Evolutionary conservation across 2,888 invertebrate genomes (phyloP), one percentile per base, ranked within the genome.

Genomic region (Drosophila neonasuta): DNA sequence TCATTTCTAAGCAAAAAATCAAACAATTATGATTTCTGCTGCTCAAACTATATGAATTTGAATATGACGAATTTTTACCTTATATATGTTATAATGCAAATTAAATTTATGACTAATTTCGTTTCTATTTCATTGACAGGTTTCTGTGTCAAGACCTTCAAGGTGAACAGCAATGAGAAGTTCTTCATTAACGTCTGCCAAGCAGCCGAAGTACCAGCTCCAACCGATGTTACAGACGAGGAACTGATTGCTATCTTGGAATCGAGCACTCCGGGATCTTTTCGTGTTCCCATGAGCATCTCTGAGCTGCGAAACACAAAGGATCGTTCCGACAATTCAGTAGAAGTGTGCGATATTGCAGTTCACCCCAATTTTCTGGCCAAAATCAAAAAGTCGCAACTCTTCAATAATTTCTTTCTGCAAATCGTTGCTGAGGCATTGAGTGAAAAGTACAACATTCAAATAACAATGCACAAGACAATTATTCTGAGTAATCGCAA

Each of bases 271-370:
- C 94, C 95, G 0, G 93, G 94, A 3, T 93, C 93, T 49, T 97
- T 94, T 90, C 92, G 95, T 69, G 94, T 98, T 46, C 97, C 97
- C 0, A 96, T 98, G 96, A 97, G 97, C 89, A 95, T 98, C 72
- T 97, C 97, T 0, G 95, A 95, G 87, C 94, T 95, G 4, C 94
- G 95, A 77, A 92, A 93, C 6, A 97, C 96, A 86, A 91, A 92
- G 20, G 97, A 97, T 89, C 97, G 96, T 89, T 92, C 93, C 55
- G 95, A 96, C 32, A 92, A 93, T 20, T 93, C 94, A 0, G 95
- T 95, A 39, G 93, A 94, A 63, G 96, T 94, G 0, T 96, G 95
- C 88, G 97, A 98, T 90, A 94, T 98, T 30, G 96, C 96, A 2
- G 93, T 98, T 34, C 95, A 96, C 90, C 93, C 95, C 2, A 91